A percentile compares a stretch with the other conserved stretches of the same genome.
These are phyloP conservation scores for Drosophila atripex DNA, from an alignment of 2,888 invertebrate genomes.

Conservation along the genomic window DNA sequence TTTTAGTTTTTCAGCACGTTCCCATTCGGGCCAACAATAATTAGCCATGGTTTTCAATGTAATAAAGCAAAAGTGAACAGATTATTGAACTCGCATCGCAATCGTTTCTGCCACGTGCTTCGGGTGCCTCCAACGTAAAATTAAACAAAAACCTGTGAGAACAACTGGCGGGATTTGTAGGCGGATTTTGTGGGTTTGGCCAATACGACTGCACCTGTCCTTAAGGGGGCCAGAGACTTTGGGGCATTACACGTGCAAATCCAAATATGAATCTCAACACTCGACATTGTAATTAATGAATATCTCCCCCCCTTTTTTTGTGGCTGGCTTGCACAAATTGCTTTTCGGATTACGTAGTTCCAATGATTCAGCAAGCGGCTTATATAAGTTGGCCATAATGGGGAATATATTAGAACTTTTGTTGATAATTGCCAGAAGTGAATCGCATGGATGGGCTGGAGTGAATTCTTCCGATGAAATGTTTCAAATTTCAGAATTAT, in stretches of 20 bases:
- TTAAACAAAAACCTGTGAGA: constrained; percentile 12
- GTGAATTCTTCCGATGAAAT: neutral
- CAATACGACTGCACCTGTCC: constrained; percentile 43
- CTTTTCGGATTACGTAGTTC: constrained; percentile 36
- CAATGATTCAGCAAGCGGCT: constrained; percentile 39
- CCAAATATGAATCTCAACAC: constrained; percentile 32
- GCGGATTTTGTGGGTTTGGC: neutral
- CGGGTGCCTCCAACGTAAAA: constrained; percentile 5
- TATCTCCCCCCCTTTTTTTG: constrained; percentile 1
- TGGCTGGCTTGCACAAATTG: constrained; percentile 19
- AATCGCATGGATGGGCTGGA: constrained; percentile 13
- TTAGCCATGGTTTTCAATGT: constrained; percentile 58
- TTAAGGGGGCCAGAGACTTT: neutral
- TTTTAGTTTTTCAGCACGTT: constrained; percentile 68
- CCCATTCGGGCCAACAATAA: constrained; percentile 54
- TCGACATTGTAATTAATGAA: constrained; percentile 57
- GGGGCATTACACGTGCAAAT: constrained; percentile 57
- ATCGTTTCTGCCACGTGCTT: constrained; percentile 49
- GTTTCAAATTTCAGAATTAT: neutral
- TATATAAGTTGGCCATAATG: constrained; percentile 24
- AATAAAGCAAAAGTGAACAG: constrained; percentile 58
- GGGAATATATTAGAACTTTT: neutral
- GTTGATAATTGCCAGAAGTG: constrained; percentile 33
- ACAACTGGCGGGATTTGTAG: neutral
- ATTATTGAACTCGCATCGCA: constrained; percentile 58